phyloP scores from a whole-genome alignment of 2,797 vertebrate genomes.

The Apogon talboti region DNA sequence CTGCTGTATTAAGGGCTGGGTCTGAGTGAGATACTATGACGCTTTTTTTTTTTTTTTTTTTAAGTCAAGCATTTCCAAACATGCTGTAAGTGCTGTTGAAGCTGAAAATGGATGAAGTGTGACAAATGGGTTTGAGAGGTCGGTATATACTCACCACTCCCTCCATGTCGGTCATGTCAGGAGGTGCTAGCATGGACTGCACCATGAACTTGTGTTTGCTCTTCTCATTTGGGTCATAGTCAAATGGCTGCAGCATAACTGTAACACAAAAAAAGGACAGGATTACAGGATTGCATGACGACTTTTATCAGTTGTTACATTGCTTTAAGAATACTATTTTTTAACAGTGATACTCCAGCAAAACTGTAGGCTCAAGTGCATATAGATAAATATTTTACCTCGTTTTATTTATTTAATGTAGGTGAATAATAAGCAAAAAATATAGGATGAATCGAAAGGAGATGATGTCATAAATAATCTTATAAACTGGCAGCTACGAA shows the following conservation, averaged over 20 bases:
- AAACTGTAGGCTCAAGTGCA: neutral
- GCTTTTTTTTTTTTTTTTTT: conserved; percentile 15
- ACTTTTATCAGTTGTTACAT: neutral
- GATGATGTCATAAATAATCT: neutral
- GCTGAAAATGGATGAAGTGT: neutral
- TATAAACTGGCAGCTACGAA: too few species aligned
- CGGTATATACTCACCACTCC: conserved; percentile 91
- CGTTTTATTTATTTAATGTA: neutral
- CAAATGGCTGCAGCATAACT: conserved; percentile 99
- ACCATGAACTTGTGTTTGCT: conserved; percentile 99
- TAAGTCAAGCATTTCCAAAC: neutral
- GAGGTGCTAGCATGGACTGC: conserved; percentile 95
- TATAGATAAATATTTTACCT: neutral
- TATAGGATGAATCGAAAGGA: neutral
- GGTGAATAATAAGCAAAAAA: too few species aligned
- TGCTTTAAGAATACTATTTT: neutral
- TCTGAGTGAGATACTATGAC: neutral
- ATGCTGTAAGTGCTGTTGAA: neutral
- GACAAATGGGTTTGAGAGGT: conserved; percentile 1
- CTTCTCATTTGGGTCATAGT: conserved; percentile 99
- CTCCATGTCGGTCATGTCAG: conserved; percentile 98
- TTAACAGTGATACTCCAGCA: neutral
- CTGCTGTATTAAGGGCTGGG: neutral
- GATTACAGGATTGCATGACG: conserved; percentile 15
- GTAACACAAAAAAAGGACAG: conserved; percentile 69